phyloP scores from a whole-genome alignment of 2,888 invertebrate species.

The Onthophagus sagittarius region DNA sequence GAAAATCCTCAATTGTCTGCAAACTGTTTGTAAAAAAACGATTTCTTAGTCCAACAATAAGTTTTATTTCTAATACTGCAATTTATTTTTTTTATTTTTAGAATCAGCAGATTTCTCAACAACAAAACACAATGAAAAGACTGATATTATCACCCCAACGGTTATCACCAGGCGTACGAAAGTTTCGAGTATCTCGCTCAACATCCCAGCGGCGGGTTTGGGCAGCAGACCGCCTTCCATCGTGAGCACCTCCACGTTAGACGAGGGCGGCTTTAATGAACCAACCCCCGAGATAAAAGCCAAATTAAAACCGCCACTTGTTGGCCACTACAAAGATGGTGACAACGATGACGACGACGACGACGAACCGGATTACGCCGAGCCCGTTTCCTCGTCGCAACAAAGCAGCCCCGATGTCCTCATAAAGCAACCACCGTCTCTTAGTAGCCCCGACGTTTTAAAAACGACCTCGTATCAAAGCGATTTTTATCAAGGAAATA shows the following conservation, averaged over 20 bases:
- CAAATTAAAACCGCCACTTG: slow-evolving; percentile 39
- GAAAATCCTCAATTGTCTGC: too few relatives aligned
- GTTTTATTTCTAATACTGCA: too few relatives aligned
- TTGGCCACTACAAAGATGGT: slow-evolving; percentile 31
- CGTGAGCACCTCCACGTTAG: slow-evolving; percentile 56
- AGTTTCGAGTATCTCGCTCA: slow-evolving; percentile 59
- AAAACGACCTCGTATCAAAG: slow-evolving; percentile 4
- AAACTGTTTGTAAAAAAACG: too few relatives aligned
- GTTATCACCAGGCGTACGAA: slow-evolving; percentile 52
- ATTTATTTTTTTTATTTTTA: too few relatives aligned
- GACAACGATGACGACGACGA: slow-evolving; percentile 28
- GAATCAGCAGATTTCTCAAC: slow-evolving; percentile 34
- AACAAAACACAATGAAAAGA: slow-evolving; percentile 37
- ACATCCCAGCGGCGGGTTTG: slow-evolving; percentile 61
- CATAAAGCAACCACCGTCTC: neutral
- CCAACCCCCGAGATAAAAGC: slow-evolving; percentile 68
- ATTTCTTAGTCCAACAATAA: too few relatives aligned
- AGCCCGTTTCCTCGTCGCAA: neutral
- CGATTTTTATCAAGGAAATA: neutral
- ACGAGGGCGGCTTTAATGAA: slow-evolving; percentile 71
- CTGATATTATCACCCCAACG: slow-evolving; percentile 36
- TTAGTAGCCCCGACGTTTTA: slow-evolving; percentile 5
- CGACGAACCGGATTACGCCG: slow-evolving; percentile 20
- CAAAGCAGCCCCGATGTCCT: slow-evolving; percentile 17
- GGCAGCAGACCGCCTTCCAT: slow-evolving; percentile 64